A percentile compares a stretch with the other conserved stretches of the same genome.
Evolutionary conservation across 2,113 vertebrate genomes (phyloP).

Genomic region (Myrmecophaga tridactyla): DNA sequence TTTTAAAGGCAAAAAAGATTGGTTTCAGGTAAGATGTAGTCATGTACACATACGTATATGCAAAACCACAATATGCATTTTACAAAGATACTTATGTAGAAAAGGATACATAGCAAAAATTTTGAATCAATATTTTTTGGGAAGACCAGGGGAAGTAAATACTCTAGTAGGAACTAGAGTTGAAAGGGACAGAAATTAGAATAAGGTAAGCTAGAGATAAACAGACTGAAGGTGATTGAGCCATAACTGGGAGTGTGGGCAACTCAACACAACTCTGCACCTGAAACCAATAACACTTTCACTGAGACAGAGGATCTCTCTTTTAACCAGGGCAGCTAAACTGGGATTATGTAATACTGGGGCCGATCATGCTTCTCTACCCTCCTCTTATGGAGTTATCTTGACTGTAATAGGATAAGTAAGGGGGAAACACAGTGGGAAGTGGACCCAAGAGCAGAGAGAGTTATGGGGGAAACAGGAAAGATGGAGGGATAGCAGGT

Average conservation of each 20-base stretch:
- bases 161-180: background rate
- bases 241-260: background rate
- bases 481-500: background rate
- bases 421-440: background rate
- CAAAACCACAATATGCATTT: background rate
- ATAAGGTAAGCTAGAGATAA: background rate
- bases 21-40: background rate
- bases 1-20: conserved; percentile 42
- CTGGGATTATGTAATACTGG: background rate
- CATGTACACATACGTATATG: background rate
- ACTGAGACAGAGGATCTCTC: background rate
- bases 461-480: background rate
- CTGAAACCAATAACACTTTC: background rate
- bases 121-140: background rate
- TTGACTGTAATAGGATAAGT: background rate
- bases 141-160: background rate
- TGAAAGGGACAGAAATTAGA: background rate
- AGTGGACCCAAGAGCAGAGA: no score
- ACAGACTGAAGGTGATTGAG: background rate
- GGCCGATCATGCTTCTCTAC: background rate
- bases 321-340: background rate
- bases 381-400: background rate
- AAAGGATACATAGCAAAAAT: background rate
- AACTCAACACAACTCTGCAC: background rate
- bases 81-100: background rate